Conservation (phyloP, 2,113 vertebrate species). For the Entomyzon cyanotis region DNA sequence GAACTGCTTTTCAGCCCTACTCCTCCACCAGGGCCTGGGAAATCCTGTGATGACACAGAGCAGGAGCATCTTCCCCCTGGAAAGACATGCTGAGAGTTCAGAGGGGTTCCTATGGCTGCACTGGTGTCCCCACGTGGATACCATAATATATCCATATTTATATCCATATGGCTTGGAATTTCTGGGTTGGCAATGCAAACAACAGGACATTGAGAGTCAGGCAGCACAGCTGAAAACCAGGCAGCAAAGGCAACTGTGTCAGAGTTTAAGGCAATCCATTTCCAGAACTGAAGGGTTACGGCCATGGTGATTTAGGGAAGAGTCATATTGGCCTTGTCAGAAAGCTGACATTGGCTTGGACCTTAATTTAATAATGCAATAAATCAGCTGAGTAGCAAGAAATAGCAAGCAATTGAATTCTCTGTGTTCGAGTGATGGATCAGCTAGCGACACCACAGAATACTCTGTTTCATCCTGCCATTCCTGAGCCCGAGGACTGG, state of each 20-base stretch:
- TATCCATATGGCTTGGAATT: background rate
- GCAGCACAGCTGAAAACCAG: background rate
- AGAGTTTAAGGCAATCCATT: background rate
- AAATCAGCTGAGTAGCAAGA: background rate
- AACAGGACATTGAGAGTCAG: background rate
- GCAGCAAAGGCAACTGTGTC: background rate
- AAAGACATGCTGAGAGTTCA: accelerated
- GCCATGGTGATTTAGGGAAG: background rate
- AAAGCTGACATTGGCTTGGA: background rate
- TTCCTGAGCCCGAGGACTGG: background rate
- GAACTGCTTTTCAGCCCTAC: background rate
- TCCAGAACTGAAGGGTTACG: background rate
- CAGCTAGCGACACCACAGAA: no score
- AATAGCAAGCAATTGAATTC: background rate
- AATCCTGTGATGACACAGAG: background rate
- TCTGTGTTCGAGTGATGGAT: background rate
- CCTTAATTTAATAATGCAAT: background rate
- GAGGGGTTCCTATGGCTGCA: background rate
- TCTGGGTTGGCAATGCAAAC: background rate
- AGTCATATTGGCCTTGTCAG: background rate
- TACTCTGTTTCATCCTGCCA: no score
- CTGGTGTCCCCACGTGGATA: background rate
- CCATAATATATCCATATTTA: accelerated
- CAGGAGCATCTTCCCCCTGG: background rate
- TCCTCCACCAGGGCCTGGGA: background rate